Conservation (phyloP, 2,888 invertebrate genomes). For the Caenorhabditis panamensis region DNA sequence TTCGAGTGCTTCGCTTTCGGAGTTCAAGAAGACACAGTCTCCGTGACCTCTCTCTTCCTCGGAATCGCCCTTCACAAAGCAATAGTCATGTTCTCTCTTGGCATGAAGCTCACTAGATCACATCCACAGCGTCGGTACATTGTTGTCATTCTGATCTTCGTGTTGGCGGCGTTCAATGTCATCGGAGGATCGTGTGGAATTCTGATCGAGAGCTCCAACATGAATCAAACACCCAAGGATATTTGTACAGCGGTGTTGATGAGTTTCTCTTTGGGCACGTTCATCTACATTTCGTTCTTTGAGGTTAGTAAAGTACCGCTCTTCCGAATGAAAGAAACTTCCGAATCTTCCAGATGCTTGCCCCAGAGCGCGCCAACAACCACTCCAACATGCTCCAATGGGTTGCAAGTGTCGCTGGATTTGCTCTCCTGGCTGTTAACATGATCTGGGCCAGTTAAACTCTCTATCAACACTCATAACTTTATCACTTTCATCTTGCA, state of each 20-base stretch:
- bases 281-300: constrained; percentile 77
- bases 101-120: constrained; percentile 62
- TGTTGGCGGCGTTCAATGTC: constrained; percentile 67
- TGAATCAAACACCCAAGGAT: constrained; percentile 69
- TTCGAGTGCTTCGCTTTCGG: constrained; percentile 79
- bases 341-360: constrained; percentile 70
- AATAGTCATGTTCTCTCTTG: constrained; percentile 71
- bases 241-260: constrained; percentile 68
- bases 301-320: constrained; percentile 64
- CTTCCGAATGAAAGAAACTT: no score
- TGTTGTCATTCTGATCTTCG: constrained; percentile 65
- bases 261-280: constrained; percentile 75
- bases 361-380: constrained; percentile 72
- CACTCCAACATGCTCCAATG: constrained; percentile 74
- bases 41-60: constrained; percentile 72
- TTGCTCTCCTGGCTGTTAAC: constrained; percentile 66
- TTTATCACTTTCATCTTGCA: constrained; percentile 11
- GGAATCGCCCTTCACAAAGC: constrained; percentile 76
- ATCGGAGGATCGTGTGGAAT: constrained; percentile 74
- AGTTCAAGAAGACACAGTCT: constrained; percentile 67
- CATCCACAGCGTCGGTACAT: constrained; percentile 65
- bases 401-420: constrained; percentile 69
- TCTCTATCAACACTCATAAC: no score
- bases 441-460: constrained; percentile 58
- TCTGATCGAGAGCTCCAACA: constrained; percentile 70